Evolutionary conservation across 2,888 invertebrate species (phyloP).

Genomic region (Eucera pruinosa): DNA sequence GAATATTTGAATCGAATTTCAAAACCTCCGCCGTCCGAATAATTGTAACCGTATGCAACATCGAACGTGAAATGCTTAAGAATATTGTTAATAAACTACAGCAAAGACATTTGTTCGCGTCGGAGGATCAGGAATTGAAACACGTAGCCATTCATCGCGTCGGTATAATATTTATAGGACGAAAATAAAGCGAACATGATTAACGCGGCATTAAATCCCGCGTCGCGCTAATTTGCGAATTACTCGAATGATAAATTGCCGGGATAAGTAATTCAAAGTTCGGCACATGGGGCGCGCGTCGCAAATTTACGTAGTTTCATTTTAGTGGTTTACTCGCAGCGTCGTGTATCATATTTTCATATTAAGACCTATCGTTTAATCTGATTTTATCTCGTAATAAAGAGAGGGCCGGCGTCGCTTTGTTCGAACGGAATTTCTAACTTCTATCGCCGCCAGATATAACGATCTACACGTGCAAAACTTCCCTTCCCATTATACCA

Average conservation of each 20-base stretch:
- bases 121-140: no score
- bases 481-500: slow-evolving; percentile 7
- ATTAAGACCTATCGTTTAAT: slow-evolving; percentile 9
- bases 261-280: slow-evolving; percentile 5
- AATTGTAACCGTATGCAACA: no score
- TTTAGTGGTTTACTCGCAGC: neutral
- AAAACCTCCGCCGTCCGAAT: no score
- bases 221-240: slow-evolving; percentile 31
- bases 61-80: no score
- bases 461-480: slow-evolving; percentile 7
- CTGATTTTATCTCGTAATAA: slow-evolving; percentile 8
- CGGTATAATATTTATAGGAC: neutral
- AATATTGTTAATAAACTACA: no score
- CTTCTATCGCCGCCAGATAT: neutral
- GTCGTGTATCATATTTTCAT: slow-evolving; percentile 7
- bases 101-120: no score
- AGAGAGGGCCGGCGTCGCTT: neutral
- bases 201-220: slow-evolving; percentile 16
- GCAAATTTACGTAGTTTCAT: neutral
- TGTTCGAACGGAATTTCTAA: slow-evolving; percentile 4
- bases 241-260: slow-evolving; percentile 16
- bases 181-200: slow-evolving; percentile 9
- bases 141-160: slow-evolving; percentile 5
- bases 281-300: neutral
- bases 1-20: no score